A percentile compares a stretch with the other conserved stretches of the same genome.
These are phyloP conservation scores for Saccostrea echinata DNA, from an alignment of 1,140 invertebrate genomes.

Conservation along the genomic window DNA sequence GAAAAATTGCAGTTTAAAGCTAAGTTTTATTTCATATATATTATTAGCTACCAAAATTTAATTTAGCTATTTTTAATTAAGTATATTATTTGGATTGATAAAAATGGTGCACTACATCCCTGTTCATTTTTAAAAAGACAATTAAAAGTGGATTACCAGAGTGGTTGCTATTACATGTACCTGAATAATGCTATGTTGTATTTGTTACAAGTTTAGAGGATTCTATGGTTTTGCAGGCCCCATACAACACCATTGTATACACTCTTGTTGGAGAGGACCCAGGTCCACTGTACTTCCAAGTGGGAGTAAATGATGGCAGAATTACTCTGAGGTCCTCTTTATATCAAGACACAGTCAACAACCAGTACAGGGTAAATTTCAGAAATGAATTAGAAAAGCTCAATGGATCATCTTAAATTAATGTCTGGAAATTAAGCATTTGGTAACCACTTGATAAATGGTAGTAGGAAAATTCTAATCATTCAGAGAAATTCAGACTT, in stretches of 20 bases:
- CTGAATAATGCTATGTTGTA: too few species aligned
- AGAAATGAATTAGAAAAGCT: not conserved
- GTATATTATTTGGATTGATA: too few species aligned
- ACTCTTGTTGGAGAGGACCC: conserved; percentile 52
- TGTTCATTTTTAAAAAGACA: too few species aligned
- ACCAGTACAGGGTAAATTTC: conserved; percentile 57
- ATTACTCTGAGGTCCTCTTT: conserved; percentile 54
- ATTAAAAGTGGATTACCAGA: too few species aligned
- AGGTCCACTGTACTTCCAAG: conserved; percentile 54
- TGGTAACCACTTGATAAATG: not conserved
- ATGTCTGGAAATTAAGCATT: not conserved
- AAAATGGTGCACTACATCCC: too few species aligned
- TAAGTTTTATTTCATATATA: not conserved
- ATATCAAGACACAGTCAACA: conserved; percentile 27
- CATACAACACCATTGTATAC: conserved; percentile 43
- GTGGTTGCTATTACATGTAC: too few species aligned
- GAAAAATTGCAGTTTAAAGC: not conserved
- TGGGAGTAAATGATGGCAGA: conserved; percentile 50
- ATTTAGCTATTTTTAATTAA: too few species aligned
- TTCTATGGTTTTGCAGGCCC: not conserved
- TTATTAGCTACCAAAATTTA: too few species aligned
- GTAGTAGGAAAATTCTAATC: too few species aligned
- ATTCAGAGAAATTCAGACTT: too few species aligned
- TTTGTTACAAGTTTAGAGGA: too few species aligned
- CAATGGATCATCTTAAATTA: not conserved